A percentile compares a stretch with the other conserved stretches of the same genome.
Conservation (phyloP, 2,888 invertebrate species). For the Anthophora plumipes region DNA sequence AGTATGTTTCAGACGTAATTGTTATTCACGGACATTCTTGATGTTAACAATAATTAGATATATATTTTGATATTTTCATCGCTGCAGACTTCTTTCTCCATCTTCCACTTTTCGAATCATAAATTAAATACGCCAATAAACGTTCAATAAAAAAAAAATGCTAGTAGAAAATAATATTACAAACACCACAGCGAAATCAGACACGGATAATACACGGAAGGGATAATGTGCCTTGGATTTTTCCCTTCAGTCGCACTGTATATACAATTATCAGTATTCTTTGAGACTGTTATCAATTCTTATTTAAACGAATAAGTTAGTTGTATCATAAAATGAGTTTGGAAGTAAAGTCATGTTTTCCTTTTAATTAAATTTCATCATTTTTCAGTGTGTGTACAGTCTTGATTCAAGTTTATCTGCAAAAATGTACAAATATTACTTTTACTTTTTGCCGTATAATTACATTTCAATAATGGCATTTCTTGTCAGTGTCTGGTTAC, state of each 20-base stretch:
- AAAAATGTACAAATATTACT: slow-evolving; percentile 55
- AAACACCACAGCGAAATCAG: slow-evolving; percentile 27
- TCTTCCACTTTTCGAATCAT: slow-evolving; percentile 73
- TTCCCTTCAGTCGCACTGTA: slow-evolving; percentile 44
- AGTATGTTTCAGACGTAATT: slow-evolving; percentile 69
- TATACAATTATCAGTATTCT: slow-evolving; percentile 62
- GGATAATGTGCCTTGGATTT: slow-evolving; percentile 12
- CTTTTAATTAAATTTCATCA: slow-evolving; percentile 75
- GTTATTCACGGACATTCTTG: slow-evolving; percentile 69
- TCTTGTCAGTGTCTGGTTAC: slow-evolving; percentile 68
- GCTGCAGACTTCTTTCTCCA: slow-evolving; percentile 77
- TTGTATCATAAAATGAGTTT: slow-evolving; percentile 60
- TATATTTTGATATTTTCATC: slow-evolving; percentile 55
- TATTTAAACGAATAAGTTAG: slow-evolving; percentile 63
- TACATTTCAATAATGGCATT: background rate
- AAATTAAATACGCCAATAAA: slow-evolving; percentile 58
- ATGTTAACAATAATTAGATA: slow-evolving; percentile 64
- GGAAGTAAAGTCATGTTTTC: slow-evolving; percentile 72
- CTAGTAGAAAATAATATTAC: slow-evolving; percentile 59
- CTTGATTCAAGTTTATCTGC: slow-evolving; percentile 81
- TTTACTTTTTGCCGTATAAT: background rate
- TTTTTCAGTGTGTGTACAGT: slow-evolving; percentile 77
- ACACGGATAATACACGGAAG: slow-evolving; percentile 23
- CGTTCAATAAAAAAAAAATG: slow-evolving; percentile 53
- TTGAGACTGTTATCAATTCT: slow-evolving; percentile 29